These are phyloP conservation scores for Sphinx pinastri DNA, from an alignment of 2,888 invertebrate species.

Conservation along the genomic window DNA sequence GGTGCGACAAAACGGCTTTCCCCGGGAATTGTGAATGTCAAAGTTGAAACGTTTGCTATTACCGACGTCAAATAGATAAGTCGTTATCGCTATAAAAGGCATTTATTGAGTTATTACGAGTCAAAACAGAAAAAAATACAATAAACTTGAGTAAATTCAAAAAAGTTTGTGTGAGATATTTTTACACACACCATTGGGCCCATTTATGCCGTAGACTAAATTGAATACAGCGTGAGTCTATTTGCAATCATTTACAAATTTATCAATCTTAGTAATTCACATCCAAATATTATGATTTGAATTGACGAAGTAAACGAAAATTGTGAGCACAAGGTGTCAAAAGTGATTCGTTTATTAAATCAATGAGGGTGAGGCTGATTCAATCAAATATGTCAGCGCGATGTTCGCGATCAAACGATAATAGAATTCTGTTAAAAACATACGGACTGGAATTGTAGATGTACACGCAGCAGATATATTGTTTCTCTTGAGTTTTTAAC, in stretches of 20 bases:
- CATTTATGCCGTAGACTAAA: too few relatives aligned
- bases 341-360: conserved; percentile 23
- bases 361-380: conserved; percentile 30
- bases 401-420: conserved; percentile 28
- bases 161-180: too few relatives aligned
- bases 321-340: conserved; percentile 1
- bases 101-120: too few relatives aligned
- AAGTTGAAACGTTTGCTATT: neutral
- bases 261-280: neutral
- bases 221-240: too few relatives aligned
- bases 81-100: too few relatives aligned
- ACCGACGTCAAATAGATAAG: neutral
- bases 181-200: too few relatives aligned
- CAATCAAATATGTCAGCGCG: conserved; percentile 34
- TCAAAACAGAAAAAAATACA: too few relatives aligned
- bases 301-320: neutral
- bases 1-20: neutral
- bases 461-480: too few relatives aligned
- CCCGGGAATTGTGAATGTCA: neutral
- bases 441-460: neutral
- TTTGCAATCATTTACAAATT: too few relatives aligned
- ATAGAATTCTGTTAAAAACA: conserved; percentile 24
- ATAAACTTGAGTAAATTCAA: too few relatives aligned
- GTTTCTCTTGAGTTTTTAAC: too few relatives aligned
- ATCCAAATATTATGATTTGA: neutral